These are phyloP conservation scores for Taenaris catops DNA, from an alignment of 2,888 invertebrate genomes.

Conservation along the genomic window DNA sequence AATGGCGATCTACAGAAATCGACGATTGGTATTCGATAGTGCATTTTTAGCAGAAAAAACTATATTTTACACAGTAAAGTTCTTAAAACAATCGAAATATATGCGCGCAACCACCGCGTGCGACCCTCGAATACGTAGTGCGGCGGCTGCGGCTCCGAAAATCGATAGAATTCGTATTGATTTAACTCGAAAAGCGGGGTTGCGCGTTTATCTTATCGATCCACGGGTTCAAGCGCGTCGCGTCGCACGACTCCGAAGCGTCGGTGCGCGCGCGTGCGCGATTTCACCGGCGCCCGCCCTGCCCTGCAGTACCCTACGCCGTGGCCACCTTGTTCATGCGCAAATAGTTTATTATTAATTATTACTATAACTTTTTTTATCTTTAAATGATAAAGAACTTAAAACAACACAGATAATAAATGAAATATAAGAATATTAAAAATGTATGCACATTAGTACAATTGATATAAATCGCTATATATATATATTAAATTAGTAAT, in stretches of 20 bases:
- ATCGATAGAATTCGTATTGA: slow-evolving; percentile 88
- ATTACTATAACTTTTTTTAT: too few relatives aligned
- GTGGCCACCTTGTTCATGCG: slow-evolving; percentile 64
- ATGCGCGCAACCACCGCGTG: slow-evolving; percentile 73
- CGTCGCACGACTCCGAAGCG: slow-evolving; percentile 31
- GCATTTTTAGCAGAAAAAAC: too few relatives aligned
- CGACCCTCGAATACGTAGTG: slow-evolving; percentile 69
- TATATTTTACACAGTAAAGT: not conserved
- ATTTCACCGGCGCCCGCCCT: slow-evolving; percentile 38
- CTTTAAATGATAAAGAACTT: too few relatives aligned
- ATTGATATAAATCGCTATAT: too few relatives aligned
- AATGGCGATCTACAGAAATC: too few relatives aligned
- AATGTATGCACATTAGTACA: too few relatives aligned
- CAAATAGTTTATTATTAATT: slow-evolving; percentile 48
- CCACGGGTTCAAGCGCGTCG: slow-evolving; percentile 57
- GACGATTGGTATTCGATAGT: too few relatives aligned
- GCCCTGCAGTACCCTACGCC: slow-evolving; percentile 34
- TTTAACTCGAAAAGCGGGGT: slow-evolving; percentile 83
- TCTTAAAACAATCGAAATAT: slow-evolving; percentile 1
- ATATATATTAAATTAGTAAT: too few relatives aligned
- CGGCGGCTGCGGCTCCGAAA: slow-evolving; percentile 83
- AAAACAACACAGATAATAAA: too few relatives aligned
- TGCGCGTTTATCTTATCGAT: slow-evolving; percentile 90
- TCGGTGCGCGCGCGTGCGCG: slow-evolving; percentile 31
- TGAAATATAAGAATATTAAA: too few relatives aligned